phyloP scores from a whole-genome alignment of 2,888 invertebrate genomes.

The Callosobruchus maculatus region DNA sequence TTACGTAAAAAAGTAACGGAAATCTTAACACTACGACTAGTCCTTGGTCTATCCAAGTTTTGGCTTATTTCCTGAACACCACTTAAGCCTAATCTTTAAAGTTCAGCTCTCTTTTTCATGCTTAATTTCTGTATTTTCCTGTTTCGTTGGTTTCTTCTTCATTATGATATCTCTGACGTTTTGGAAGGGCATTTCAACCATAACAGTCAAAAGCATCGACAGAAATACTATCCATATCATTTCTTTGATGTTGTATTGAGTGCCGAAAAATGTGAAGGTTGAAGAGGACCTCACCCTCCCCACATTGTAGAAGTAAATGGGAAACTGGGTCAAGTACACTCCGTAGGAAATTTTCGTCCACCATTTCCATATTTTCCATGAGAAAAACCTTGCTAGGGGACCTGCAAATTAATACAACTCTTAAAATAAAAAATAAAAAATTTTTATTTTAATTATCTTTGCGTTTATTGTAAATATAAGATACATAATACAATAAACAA shows the following conservation, averaged over 20 bases:
- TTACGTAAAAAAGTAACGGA: not conserved
- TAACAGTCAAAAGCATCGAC: constrained; percentile 57
- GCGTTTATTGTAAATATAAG: too few relatives aligned
- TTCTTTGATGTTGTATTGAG: constrained; percentile 60
- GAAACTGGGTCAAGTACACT: constrained; percentile 68
- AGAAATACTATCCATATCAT: constrained; percentile 54
- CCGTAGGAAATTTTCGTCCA: constrained; percentile 69
- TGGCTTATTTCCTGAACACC: not conserved
- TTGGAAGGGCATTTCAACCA: constrained; percentile 67
- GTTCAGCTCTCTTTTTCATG: not conserved
- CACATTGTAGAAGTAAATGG: constrained; percentile 67
- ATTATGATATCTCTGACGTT: constrained; percentile 59
- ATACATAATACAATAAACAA: too few relatives aligned
- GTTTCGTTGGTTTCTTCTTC: constrained; percentile 27
- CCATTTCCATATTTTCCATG: constrained; percentile 60
- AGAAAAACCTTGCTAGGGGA: constrained; percentile 53
- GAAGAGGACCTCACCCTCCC: constrained; percentile 58
- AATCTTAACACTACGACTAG: not conserved
- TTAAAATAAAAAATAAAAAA: too few relatives aligned
- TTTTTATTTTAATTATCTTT: too few relatives aligned
- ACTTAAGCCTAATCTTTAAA: not conserved
- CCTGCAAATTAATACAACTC: constrained; percentile 54
- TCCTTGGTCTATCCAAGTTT: not conserved
- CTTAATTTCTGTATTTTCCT: not conserved
- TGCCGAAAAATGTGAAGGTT: constrained; percentile 56